phyloP scores from a whole-genome alignment of 2,888 invertebrate species.

The Drosophila acutilabella region DNA sequence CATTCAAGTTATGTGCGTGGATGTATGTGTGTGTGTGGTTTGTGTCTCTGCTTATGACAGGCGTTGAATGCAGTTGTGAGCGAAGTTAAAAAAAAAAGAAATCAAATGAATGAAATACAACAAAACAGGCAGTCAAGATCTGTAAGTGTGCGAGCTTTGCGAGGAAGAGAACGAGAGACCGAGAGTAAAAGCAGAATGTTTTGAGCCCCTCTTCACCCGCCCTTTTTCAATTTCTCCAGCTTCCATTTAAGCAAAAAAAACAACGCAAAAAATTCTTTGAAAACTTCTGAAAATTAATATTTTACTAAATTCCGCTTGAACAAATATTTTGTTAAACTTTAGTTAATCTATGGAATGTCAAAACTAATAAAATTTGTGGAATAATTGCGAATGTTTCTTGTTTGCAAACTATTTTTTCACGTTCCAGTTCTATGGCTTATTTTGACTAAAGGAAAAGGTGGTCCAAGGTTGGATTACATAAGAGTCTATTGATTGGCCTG shows the following conservation, averaged over 20 bases:
- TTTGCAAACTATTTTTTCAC: not conserved
- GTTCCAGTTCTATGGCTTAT: no score
- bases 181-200: not conserved
- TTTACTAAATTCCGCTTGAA: constrained; percentile 14
- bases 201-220: not conserved
- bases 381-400: not conserved
- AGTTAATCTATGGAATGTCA: not conserved
- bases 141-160: not conserved
- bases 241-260: not conserved
- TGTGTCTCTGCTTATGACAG: constrained; percentile 57
- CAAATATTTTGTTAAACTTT: constrained; percentile 3
- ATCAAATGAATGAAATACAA: constrained; percentile 42
- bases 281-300: constrained; percentile 9
- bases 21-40: constrained; percentile 49
- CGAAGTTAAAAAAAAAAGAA: not conserved
- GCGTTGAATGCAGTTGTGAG: constrained; percentile 35
- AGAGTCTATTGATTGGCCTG: not conserved
- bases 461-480: not conserved
- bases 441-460: not conserved
- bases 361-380: not conserved
- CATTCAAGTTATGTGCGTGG: not conserved
- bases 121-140: constrained; percentile 3
- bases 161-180: not conserved
- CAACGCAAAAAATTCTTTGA: not conserved
- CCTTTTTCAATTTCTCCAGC: not conserved